phyloP scores from a whole-genome alignment of 2,113 vertebrate species.

The Mola mola region DNA sequence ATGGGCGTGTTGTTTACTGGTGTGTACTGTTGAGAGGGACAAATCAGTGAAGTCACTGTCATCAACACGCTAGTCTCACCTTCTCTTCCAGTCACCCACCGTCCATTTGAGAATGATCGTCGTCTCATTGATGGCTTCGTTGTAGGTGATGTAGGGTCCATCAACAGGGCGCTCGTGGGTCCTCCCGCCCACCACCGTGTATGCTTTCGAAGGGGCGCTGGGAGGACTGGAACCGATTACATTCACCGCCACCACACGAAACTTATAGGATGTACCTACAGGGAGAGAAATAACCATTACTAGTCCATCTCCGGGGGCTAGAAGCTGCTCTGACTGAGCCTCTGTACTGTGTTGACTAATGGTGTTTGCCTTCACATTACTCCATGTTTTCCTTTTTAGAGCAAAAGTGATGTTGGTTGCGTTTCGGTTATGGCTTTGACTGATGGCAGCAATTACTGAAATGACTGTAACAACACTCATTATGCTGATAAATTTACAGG shows the following conservation, averaged over 20 bases:
- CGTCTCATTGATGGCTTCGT: slow-evolving; percentile 95
- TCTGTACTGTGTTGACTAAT: slow-evolving; percentile 38
- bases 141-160: slow-evolving; percentile 97
- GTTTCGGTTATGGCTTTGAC: slow-evolving; percentile 45
- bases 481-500: slow-evolving; percentile 65
- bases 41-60: slow-evolving; percentile 24
- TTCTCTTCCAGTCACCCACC: slow-evolving; percentile 74
- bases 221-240: slow-evolving; percentile 94
- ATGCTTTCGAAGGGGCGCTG: slow-evolving; percentile 90
- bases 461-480: slow-evolving; percentile 67
- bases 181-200: slow-evolving; percentile 89
- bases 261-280: slow-evolving; percentile 93
- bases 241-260: slow-evolving; percentile 93
- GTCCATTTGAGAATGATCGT: slow-evolving; percentile 98
- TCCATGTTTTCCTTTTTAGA: slow-evolving; percentile 52
- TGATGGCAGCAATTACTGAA: slow-evolving; percentile 69
- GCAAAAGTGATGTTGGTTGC: slow-evolving; percentile 20
- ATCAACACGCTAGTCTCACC: neutral
- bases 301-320: slow-evolving; percentile 1
- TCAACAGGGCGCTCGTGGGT: slow-evolving; percentile 90
- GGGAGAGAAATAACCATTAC: slow-evolving; percentile 1
- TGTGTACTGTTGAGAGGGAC: slow-evolving; percentile 85
- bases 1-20: slow-evolving; percentile 98
- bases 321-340: neutral
- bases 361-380: slow-evolving; percentile 48